Base-by-base conservation (phyloP, 2,797 vertebrate species). In the Balearica regulorum region DNA sequence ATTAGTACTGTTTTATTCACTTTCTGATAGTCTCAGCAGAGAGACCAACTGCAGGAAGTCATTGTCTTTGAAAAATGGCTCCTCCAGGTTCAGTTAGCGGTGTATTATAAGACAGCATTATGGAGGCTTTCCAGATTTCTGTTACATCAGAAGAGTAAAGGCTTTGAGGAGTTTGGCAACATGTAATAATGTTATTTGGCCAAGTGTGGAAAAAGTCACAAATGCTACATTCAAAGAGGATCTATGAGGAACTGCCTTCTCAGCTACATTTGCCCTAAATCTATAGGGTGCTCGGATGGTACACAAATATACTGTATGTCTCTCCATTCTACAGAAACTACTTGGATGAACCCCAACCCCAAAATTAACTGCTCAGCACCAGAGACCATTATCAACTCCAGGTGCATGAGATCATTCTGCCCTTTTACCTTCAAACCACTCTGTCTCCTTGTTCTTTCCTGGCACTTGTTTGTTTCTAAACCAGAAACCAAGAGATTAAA, bases 391-490 rank as follows among this genome's bases (percentile, higher is more conserved):
- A 46, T 89, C 68, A 89, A 0, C 51, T 80, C 73, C 26, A 68
- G 53, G 53, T 92, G 73, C 60, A 79, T 73, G 80, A 92, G 77
- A 39, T 94, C 94, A 64, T 91, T 70, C 73, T 93, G 81, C 55
- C 62, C 64, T 90, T 86, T 95, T 89, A 82, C 83, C 70, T 96
- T 93, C 77, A 93, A 89, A 87, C 55, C 2, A 0, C 53, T 87
- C 39, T 48, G 37, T 53, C 80, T 90, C 51, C 66, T 79, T 91
- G 18, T 60, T 95, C 66, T 66, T 87, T 87, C 39, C 73, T 84
- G 81, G 73, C 35, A 39, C 46, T 87, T 84, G 43, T 84, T 93
- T 91, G 48, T 80, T 95, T 90, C 94, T 87, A 83, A 94, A 93
- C 44, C 60, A 80, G 78, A 35, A 89, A 96, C 48, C 22, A n/a